Conservation (phyloP, 2,797 vertebrate species). For the Dipus sagitta region DNA sequence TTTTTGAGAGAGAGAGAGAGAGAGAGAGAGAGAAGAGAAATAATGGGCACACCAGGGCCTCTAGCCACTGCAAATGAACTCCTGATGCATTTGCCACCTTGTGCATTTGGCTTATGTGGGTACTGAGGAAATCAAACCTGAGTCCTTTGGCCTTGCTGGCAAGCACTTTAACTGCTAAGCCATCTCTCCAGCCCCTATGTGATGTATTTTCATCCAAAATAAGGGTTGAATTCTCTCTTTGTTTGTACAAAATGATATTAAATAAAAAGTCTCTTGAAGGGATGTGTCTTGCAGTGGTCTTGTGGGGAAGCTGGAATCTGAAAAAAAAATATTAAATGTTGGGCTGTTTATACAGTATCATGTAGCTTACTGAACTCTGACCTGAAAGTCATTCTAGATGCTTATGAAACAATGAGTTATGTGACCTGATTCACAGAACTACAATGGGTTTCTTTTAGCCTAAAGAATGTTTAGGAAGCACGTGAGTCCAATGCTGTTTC, state of each 20-base stretch:
- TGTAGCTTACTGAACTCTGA: slow-evolving; percentile 58
- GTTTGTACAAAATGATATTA: slow-evolving; percentile 43
- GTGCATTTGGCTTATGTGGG: too few relatives aligned
- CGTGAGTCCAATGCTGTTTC: slow-evolving; percentile 31
- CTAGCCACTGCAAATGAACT: too few relatives aligned
- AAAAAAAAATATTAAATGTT: background rate
- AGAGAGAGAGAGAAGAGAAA: too few relatives aligned
- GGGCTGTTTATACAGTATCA: slow-evolving; percentile 45
- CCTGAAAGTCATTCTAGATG: slow-evolving; percentile 57
- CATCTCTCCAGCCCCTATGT: too few relatives aligned
- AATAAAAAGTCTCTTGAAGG: slow-evolving; percentile 45
- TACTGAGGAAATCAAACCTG: too few relatives aligned
- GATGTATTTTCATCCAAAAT: slow-evolving; percentile 37
- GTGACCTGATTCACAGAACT: slow-evolving; percentile 33
- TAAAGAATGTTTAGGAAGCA: slow-evolving; percentile 1
- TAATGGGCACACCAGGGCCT: too few relatives aligned
- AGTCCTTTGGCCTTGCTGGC: too few relatives aligned
- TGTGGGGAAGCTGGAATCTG: background rate
- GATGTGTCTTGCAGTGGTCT: background rate
- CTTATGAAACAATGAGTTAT: slow-evolving; percentile 51
- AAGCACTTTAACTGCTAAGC: too few relatives aligned
- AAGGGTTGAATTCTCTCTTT: slow-evolving; percentile 29
- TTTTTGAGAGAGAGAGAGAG: too few relatives aligned
- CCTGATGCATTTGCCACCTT: too few relatives aligned
- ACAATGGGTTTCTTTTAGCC: background rate